Evolutionary conservation across 2,113 vertebrate genomes (phyloP), one percentile per base, ranked within the genome.

Genomic region (Chlorocebus sabaeus): DNA sequence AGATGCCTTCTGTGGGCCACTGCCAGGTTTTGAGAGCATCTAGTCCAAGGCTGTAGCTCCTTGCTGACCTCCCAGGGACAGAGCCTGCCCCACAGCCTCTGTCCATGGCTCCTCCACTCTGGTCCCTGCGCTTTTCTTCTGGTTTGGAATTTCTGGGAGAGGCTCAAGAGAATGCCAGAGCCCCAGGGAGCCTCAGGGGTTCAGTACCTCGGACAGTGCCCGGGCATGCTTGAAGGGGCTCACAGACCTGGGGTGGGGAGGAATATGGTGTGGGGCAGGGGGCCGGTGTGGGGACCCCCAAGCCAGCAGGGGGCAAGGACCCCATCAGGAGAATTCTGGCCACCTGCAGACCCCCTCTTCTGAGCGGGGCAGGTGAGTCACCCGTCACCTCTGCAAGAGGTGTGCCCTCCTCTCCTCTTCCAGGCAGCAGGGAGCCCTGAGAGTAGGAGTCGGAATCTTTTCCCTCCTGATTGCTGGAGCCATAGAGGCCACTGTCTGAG

Each of bases 181-280:
- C n/a, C 32, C 6, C 35, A 38, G 35, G 55, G 64, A 11, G 6
- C 4, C n/a, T 4, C 0, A 3, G 2, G 32, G 1, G 2, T 40
- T 93, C 97, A 98, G 97, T 30, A 97, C 97, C 95, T 59, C 0
- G 64, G 97, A 96, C 92, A 97, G 96, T 0, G 2, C 7, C 30
- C 4, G 0, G 23, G 23, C 2, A 6, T 0, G 0, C 0, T 0
- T 0, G 0, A 0, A 2, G 17, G 48, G 4, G 40, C 22, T 3
- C 6, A 1, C 11, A 3, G 18, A 27, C 3, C 2, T 27, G 59
- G 59, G 59, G 3, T 4, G 4, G 3, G 55, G 9, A 20, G 64
- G 27, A 40, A 4, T 9, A 10, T 16, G 9, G 32, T 23, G 2
- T 3, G 35, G 30, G 35, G 2, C 1, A 43, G 10, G 50, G n/a